Percentiles rank a stretch among this genome's conserved stretches.
Conservation (phyloP, 2,113 vertebrate genomes). For the Semicossyphus pulcher region DNA sequence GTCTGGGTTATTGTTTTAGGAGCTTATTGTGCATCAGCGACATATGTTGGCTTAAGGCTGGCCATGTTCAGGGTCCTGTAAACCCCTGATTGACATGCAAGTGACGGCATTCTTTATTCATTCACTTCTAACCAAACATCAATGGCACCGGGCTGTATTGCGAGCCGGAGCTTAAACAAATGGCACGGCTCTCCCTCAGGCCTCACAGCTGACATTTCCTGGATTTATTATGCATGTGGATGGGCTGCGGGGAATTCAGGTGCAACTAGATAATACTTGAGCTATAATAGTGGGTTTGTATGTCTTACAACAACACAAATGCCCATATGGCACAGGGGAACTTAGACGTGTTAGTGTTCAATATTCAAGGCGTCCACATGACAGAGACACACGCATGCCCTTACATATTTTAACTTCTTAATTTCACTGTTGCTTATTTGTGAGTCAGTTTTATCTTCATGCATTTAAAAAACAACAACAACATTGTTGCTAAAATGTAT, state of each 20-base stretch:
- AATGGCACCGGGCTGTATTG: slow-evolving; percentile 69
- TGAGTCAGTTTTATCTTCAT: not conserved
- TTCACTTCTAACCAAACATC: slow-evolving; percentile 83
- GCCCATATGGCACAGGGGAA: slow-evolving; percentile 65
- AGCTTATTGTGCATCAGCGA: slow-evolving; percentile 41
- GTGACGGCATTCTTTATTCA: slow-evolving; percentile 73
- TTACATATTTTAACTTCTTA: slow-evolving; percentile 57
- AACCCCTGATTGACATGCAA: slow-evolving; percentile 78
- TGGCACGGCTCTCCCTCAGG: slow-evolving; percentile 77
- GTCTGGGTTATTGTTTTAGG: slow-evolving; percentile 52
- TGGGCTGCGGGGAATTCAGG: slow-evolving; percentile 78
- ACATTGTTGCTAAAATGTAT: slow-evolving; percentile 7
- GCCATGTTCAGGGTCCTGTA: slow-evolving; percentile 59
- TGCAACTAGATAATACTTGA: slow-evolving; percentile 78
- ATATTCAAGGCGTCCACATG: slow-evolving; percentile 50
- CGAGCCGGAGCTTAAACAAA: slow-evolving; percentile 81
- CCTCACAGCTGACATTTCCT: slow-evolving; percentile 77
- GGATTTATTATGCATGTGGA: slow-evolving; percentile 82
- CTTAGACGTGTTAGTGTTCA: slow-evolving; percentile 52
- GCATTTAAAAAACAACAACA: not conserved
- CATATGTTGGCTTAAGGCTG: slow-evolving; percentile 73
- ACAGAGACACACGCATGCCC: slow-evolving; percentile 41
- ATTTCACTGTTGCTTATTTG: slow-evolving; percentile 28
- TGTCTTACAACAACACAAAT: slow-evolving; percentile 75
- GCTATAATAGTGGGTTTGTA: slow-evolving; percentile 72